phyloP scores from a whole-genome alignment of 2,113 vertebrate species.

The Kryptolebias marmoratus region DNA sequence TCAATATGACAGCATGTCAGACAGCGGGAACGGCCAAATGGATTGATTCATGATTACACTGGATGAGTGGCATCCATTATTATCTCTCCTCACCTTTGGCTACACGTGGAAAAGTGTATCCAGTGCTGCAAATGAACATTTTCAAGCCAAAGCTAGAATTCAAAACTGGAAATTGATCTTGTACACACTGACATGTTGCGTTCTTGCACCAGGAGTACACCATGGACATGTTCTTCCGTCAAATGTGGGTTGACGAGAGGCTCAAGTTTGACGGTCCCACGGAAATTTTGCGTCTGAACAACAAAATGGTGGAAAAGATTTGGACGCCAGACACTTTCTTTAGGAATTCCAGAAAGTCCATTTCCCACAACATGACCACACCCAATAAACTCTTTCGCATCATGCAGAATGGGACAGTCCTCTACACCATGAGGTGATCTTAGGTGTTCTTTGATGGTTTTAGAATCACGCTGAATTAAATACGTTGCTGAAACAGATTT shows the following conservation, averaged over 20 bases:
- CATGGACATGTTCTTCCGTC: conserved; percentile 86
- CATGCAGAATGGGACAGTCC: conserved; percentile 85
- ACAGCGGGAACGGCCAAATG: conserved; percentile 56
- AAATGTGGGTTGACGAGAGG: conserved; percentile 86
- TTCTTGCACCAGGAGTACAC: conserved; percentile 78
- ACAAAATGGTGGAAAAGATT: conserved; percentile 84
- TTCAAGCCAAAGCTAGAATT: not conserved
- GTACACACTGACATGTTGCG: not conserved
- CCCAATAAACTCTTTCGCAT: conserved; percentile 86
- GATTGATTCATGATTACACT: conserved; percentile 69
- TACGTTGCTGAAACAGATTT: not conserved
- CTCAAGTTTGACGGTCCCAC: conserved; percentile 80
- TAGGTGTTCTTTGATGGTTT: not conserved
- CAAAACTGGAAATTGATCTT: not conserved
- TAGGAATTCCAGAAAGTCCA: conserved; percentile 80
- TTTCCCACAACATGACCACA: conserved; percentile 83
- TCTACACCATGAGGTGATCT: conserved; percentile 85
- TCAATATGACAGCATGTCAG: conserved; percentile 75
- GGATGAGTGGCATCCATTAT: conserved; percentile 68
- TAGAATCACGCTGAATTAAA: not conserved
- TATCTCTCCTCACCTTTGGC: conserved; percentile 46
- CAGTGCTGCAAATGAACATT: conserved; percentile 2
- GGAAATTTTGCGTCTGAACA: conserved; percentile 83
- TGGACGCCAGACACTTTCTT: conserved; percentile 86
- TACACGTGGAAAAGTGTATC: conserved; percentile 36